Base-by-base conservation (phyloP, 2,888 invertebrate genomes). In the Aleiodes alternator region DNA sequence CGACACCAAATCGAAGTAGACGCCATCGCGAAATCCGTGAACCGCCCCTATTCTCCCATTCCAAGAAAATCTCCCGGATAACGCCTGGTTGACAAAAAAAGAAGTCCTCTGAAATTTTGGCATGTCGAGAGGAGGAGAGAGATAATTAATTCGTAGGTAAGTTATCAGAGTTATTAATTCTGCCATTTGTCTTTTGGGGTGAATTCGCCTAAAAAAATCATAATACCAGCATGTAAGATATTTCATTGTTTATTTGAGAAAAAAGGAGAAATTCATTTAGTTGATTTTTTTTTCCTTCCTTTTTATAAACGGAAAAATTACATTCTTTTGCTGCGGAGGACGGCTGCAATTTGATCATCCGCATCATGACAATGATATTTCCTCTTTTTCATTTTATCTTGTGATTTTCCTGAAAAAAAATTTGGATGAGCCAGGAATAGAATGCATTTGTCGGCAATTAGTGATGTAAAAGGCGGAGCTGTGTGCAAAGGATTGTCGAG, bases 1-100 rank as follows among this genome's bases (percentile, higher is more conserved):
- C 82, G 88, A 89, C 88, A 87, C 89, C 86, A 85, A 87, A 89
- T 89, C 89, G 89, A 89, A 89, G 88, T 86, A 88, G 89, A 89
- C 88, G 89, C 89, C 89, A 89, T 89, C 86, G 87, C 88, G 84
- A 87, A 84, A 82, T 83, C 86, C 85, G 85, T 68, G 68, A 86
- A 85, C 85, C 87, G 88, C 88, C 87, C 87, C 89, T 85, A 84
- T 85, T 84, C 53, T 70, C 64, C 34, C 64, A 68, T 31, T 14
- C 16, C 64, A 64, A 61, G 61, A 43, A 56, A 56, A 34, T 16
- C 11, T 38, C 8, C 14, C 6, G 38, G 14, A 43, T 16, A 64
- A 16, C 48, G 16, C 16, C 29, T 23, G 48, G 16, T 48, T 23
- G 12, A 31, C n/a, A 57, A 70, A 29, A 43, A 7, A 29, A 38